Percentiles rank a stretch among this genome's conserved stretches.
phyloP scores from a whole-genome alignment of 2,113 vertebrate species.

The Chroicocephalus ridibundus region DNA sequence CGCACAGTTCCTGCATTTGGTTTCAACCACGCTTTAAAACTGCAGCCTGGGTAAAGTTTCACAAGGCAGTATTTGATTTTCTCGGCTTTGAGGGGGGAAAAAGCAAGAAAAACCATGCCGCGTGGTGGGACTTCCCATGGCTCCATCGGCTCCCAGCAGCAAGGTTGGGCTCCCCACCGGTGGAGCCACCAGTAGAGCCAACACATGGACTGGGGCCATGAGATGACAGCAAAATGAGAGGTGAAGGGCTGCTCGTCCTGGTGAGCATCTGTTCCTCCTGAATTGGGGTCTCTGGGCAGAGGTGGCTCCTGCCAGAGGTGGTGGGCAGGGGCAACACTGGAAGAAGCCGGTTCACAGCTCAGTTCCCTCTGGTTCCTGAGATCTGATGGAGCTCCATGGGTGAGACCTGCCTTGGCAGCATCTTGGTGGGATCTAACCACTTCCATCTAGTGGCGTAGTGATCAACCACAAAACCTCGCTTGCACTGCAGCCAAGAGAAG shows the following conservation, averaged over 20 bases:
- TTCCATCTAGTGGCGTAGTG: not conserved
- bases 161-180: accelerated
- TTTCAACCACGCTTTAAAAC: not conserved
- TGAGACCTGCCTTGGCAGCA: not conserved
- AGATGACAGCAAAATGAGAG: not conserved
- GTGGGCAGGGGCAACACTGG: not conserved
- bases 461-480: not conserved
- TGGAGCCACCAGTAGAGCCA: not conserved
- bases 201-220: accelerated
- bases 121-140: not conserved
- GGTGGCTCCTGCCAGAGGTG: not conserved
- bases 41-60: not conserved
- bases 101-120: not conserved
- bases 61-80: not conserved
- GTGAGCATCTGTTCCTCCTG: not conserved
- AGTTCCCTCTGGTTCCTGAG: not conserved
- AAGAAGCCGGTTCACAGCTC: not conserved
- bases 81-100: not conserved
- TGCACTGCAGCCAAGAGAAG: not conserved
- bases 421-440: not conserved
- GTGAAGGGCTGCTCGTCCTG: not conserved
- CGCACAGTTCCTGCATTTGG: not conserved
- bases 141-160: not conserved
- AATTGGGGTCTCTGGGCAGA: accelerated
- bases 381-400: not conserved